A percentile compares a stretch with the other conserved stretches of the same genome.
These are phyloP conservation scores for Drosophila anomalipes DNA, from an alignment of 2,888 invertebrate species.

Conservation along the genomic window DNA sequence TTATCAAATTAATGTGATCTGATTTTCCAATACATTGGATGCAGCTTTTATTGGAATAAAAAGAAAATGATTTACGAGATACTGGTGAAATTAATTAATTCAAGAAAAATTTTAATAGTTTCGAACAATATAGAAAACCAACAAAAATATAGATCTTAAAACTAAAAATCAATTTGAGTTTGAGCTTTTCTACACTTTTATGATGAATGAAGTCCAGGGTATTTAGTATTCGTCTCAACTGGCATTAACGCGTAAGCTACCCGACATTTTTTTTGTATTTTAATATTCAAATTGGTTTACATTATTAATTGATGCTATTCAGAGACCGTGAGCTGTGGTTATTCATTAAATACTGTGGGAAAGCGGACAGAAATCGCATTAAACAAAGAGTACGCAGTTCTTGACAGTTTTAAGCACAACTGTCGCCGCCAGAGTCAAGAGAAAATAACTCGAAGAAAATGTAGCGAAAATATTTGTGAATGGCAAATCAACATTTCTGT, in stretches of 20 bases:
- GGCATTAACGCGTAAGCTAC: background rate
- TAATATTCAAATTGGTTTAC: slow-evolving; percentile 13
- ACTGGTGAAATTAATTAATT: background rate
- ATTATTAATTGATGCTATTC: slow-evolving; percentile 41
- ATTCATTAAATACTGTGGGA: slow-evolving; percentile 21
- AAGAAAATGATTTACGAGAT: background rate
- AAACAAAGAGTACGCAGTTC: slow-evolving; percentile 6
- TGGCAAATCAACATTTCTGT: slow-evolving; percentile 60
- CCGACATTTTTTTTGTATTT: background rate
- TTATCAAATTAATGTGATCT: background rate
- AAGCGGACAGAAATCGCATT: slow-evolving; percentile 24
- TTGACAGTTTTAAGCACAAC: slow-evolving; percentile 9
- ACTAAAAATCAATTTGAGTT: background rate
- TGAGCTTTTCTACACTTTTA: background rate
- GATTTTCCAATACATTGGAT: background rate
- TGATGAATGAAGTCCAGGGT: background rate
- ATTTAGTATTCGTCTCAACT: background rate
- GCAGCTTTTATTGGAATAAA: background rate
- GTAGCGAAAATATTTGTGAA: slow-evolving; percentile 51
- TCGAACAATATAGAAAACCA: background rate
- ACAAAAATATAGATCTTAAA: background rate
- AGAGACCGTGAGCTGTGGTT: slow-evolving; percentile 3
- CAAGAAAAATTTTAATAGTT: background rate
- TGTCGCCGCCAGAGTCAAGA: slow-evolving; percentile 17
- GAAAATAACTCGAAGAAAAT: slow-evolving; percentile 35